Evolutionary conservation across 2,888 invertebrate species (phyloP).

Genomic region (Spisula subtruncata): DNA sequence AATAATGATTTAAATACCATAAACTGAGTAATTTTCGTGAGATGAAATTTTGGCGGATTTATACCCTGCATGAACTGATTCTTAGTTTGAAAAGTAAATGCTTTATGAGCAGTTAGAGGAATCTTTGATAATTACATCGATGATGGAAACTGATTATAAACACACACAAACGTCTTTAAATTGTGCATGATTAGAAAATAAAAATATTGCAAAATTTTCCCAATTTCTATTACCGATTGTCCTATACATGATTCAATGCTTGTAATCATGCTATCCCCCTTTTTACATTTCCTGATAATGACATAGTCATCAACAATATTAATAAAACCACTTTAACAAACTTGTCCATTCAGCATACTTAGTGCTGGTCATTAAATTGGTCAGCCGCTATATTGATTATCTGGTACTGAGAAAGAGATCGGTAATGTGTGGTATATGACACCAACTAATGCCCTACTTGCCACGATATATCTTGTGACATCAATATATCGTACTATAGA

Average conservation of each 20-base stretch:
- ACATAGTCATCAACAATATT: background rate
- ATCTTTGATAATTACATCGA: too few relatives aligned
- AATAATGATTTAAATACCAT: background rate
- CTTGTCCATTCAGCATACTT: constrained; percentile 15
- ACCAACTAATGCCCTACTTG: constrained; percentile 13
- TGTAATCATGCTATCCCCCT: background rate
- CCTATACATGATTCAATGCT: background rate
- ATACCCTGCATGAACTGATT: too few relatives aligned
- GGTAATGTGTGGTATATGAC: background rate
- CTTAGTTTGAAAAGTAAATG: too few relatives aligned
- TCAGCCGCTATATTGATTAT: constrained; percentile 24
- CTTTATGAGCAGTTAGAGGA: too few relatives aligned
- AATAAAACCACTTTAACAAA: background rate
- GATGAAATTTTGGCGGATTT: too few relatives aligned
- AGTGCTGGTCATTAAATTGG: background rate
- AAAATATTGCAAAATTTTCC: too few relatives aligned
- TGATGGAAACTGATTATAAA: too few relatives aligned
- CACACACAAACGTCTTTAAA: too few relatives aligned
- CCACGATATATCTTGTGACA: background rate
- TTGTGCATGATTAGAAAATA: too few relatives aligned
- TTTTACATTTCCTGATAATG: background rate
- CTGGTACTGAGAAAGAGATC: background rate
- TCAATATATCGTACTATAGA: background rate
- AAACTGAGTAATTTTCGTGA: background rate
- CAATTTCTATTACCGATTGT: too few relatives aligned